Percentiles rank a stretch among this genome's conserved stretches.
These are phyloP conservation scores for Tenebrosternarchus preto DNA, from an alignment of 2,113 vertebrate genomes.

Conservation along the genomic window DNA sequence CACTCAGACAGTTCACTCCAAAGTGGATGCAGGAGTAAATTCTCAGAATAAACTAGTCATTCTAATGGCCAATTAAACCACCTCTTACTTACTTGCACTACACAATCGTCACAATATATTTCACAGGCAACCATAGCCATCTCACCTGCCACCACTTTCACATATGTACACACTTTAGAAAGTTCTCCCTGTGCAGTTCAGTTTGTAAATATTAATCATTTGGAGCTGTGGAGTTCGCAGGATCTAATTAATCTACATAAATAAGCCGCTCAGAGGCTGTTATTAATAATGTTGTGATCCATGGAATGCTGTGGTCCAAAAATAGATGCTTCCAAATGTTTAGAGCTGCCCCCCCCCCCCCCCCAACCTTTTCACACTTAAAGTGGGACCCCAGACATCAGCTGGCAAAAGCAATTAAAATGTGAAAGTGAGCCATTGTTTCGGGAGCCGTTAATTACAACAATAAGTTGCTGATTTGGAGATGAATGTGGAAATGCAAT, in stretches of 20 bases:
- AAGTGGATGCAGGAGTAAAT: not conserved
- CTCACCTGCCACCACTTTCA: constrained; percentile 18
- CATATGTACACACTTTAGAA: constrained; percentile 25
- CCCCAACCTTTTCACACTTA: constrained; percentile 50
- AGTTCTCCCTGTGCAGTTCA: constrained; percentile 16
- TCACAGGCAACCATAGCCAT: not conserved
- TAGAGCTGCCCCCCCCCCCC: not conserved
- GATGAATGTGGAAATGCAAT: not conserved
- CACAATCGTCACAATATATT: constrained; percentile 1
- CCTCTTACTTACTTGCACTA: constrained; percentile 13
- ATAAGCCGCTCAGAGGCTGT: constrained; percentile 22
- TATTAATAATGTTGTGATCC: constrained; percentile 35
- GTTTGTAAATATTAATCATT: not conserved
- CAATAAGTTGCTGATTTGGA: constrained; percentile 34
- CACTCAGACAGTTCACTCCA: constrained; percentile 19
- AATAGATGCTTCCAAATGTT: constrained; percentile 14
- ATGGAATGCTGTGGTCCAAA: constrained; percentile 22
- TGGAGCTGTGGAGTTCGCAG: constrained; percentile 17
- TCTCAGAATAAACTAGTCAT: not conserved
- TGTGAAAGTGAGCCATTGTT: constrained; percentile 65
- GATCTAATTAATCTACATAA: constrained; percentile 20
- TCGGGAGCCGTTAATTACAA: constrained; percentile 56
- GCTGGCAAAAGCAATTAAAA: constrained; percentile 73
- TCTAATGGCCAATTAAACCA: constrained; percentile 33
- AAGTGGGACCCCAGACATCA: constrained; percentile 54